These are phyloP conservation scores for Condylura cristata DNA, from an alignment of 2,113 vertebrate species.

Conservation along the genomic window DNA sequence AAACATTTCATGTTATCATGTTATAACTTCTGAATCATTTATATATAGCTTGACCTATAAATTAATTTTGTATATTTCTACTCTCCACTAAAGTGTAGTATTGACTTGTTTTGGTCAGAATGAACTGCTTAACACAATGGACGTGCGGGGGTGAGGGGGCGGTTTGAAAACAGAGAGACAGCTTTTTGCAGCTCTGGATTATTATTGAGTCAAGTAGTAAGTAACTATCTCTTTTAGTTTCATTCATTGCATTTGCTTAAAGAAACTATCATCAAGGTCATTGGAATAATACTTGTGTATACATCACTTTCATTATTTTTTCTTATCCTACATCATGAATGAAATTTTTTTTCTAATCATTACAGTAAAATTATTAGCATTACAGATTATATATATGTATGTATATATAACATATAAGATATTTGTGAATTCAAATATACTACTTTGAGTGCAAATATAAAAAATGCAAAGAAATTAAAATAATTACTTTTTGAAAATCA, in stretches of 20 bases:
- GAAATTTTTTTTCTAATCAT: too few relatives aligned
- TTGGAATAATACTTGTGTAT: background rate
- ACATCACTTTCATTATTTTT: background rate
- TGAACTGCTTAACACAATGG: background rate
- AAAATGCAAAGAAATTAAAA: background rate
- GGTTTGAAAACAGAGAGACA: too few relatives aligned
- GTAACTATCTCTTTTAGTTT: background rate
- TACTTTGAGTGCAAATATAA: background rate
- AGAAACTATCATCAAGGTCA: background rate
- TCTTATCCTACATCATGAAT: background rate
- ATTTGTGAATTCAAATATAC: background rate
- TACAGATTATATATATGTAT: background rate
- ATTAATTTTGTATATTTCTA: background rate
- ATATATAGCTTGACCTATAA: background rate
- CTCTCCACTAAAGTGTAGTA: background rate
- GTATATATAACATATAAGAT: background rate
- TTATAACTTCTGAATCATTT: background rate
- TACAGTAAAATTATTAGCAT: background rate
- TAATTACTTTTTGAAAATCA: background rate
- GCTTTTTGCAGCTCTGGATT: background rate
- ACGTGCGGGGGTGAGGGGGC: too few relatives aligned
- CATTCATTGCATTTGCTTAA: background rate
- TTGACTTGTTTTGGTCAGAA: background rate
- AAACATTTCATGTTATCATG: background rate
- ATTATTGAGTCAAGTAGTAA: background rate